Conservation (phyloP, 2,113 vertebrate species). For the Peromyscus leucopus region DNA sequence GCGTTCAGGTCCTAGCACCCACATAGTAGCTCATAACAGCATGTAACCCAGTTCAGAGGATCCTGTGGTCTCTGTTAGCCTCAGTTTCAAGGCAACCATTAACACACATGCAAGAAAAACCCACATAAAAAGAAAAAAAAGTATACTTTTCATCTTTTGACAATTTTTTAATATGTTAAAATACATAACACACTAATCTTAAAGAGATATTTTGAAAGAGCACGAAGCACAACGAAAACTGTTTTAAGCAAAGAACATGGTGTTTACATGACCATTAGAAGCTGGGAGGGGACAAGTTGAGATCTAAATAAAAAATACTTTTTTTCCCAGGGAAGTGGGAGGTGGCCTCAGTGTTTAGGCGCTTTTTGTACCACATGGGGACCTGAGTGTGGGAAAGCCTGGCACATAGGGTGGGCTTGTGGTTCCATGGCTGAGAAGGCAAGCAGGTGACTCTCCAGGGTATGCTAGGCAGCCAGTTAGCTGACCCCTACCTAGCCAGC, state of each 20-base stretch:
- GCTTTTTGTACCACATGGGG: background rate
- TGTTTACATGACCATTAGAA: conserved; percentile 20
- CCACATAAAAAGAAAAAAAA: background rate
- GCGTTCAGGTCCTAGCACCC: background rate
- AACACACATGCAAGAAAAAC: background rate
- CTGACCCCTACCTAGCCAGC: background rate
- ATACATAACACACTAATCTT: background rate
- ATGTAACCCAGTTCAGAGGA: background rate
- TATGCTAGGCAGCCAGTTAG: background rate
- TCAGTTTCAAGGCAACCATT: background rate
- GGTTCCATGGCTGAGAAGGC: background rate
- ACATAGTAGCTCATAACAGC: background rate
- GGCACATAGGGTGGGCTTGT: background rate
- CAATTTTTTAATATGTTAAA: conserved; percentile 19
- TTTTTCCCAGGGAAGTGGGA: too few species aligned
- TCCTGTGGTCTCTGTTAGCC: background rate
- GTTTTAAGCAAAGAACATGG: background rate
- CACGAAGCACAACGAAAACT: background rate
- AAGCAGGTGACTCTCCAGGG: too few species aligned
- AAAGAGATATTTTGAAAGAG: conserved; percentile 39
- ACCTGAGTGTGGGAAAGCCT: background rate
- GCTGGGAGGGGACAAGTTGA: background rate
- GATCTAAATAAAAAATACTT: background rate
- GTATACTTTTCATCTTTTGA: background rate
- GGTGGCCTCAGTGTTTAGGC: background rate